Evolutionary conservation across 2,888 invertebrate genomes (phyloP), one percentile per base, ranked within the genome.

Genomic region (Scaptodrosophila latifasciaeformis): DNA sequence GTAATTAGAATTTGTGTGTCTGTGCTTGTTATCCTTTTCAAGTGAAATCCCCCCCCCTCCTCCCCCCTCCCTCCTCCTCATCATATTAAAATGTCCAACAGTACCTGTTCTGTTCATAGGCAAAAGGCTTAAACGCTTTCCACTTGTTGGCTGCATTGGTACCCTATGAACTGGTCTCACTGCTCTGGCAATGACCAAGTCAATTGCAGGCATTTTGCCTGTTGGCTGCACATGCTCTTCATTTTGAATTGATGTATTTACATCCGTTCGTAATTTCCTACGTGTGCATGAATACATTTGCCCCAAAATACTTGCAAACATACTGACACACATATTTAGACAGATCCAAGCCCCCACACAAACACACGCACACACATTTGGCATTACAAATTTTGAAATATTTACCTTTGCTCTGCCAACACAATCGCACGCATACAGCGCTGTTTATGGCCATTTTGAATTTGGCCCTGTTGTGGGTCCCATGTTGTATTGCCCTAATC

Each of bases 221-320:
- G 54, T 55, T 58, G 54, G 60, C 43, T 65, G 66, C 59, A 54
- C 65, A 67, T 35, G 54, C 67, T 61, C 67, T 58, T 59, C 75
- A 70, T 63, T 65, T 67, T 46, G 59, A 59, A 67, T 76, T 72
- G 70, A 75, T 79, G 80, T 67, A 67, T 75, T 76, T 72, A 72
- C 77, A 72, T 75, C 75, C 80, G 80, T 62, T 79, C 72, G 80
- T 65, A 70, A 75, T 75, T 79, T 75, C 67, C 77, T 64, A 75
- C 72, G 75, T 72, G 72, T 54, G 71, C 65, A 61, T 57, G 67
- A 67, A 74, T 63, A 75, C 67, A 65, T 78, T 70, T 62, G 52
- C 34, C 18, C 37, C 37, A 37, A 37, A 37, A 37, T 37, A 15
- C 17, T 58, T 44, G 51, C 68, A 59, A 40, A 64, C 54, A 46